These are phyloP conservation scores for Mobula hypostoma DNA, from an alignment of 2,113 vertebrate species.

Conservation along the genomic window DNA sequence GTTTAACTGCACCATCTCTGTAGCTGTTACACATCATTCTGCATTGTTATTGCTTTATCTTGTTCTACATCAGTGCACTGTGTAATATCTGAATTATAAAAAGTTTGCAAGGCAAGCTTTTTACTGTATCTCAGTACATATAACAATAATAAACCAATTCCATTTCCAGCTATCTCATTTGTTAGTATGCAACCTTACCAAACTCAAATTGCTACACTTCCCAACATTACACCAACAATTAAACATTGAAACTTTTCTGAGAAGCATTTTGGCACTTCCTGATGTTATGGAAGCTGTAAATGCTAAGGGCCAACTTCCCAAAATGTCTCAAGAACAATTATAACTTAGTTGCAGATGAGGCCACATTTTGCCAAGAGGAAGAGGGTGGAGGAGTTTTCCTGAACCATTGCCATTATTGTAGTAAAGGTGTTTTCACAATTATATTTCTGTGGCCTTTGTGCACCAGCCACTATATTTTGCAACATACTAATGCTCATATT, in stretches of 20 bases:
- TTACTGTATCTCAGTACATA: too few relatives aligned
- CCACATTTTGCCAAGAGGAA: not conserved
- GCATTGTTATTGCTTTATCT: too few relatives aligned
- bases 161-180: not conserved
- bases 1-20: too few relatives aligned
- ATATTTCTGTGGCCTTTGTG: not conserved
- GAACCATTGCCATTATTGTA: not conserved
- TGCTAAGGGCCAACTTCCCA: not conserved
- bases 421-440: not conserved
- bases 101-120: too few relatives aligned
- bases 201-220: not conserved
- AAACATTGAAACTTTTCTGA: not conserved
- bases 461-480: not conserved
- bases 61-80: too few relatives aligned
- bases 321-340: too few relatives aligned
- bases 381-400: not conserved
- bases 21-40: too few relatives aligned
- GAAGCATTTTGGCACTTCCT: not conserved
- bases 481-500: not conserved
- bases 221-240: not conserved
- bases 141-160: too few relatives aligned
- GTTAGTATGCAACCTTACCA: not conserved
- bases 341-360: not conserved
- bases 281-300: not conserved
- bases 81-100: too few relatives aligned